These are phyloP conservation scores for Lobophora halterata DNA, from an alignment of 2,888 invertebrate genomes.

Conservation along the genomic window DNA sequence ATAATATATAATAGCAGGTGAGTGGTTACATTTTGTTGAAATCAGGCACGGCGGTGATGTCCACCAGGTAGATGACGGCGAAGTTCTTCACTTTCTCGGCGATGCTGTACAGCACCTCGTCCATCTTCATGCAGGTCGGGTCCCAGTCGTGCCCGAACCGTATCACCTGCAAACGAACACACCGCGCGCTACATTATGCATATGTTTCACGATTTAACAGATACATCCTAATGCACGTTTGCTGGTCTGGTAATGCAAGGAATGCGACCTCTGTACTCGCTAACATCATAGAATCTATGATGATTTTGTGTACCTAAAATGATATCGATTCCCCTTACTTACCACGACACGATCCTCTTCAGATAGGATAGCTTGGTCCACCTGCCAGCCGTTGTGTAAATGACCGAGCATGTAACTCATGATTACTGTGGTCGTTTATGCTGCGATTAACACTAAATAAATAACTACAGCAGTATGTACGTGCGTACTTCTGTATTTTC, in stretches of 20 bases:
- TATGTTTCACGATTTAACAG: no score
- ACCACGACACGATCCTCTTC: conserved; percentile 99
- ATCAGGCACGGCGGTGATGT: conserved; percentile 98
- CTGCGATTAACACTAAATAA: no score
- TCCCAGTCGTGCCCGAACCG: conserved; percentile 99
- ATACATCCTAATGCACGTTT: no score
- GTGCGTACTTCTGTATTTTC: no score
- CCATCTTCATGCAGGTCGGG: conserved; percentile 99
- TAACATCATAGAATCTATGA: no score
- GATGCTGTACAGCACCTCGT: conserved; percentile 97
- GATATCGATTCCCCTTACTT: conserved; percentile 54
- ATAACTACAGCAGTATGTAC: no score
- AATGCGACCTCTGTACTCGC: no score
- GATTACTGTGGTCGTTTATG: no score
- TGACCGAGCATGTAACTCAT: conserved; percentile 99
- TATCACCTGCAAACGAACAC: conserved; percentile 86
- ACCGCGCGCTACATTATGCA: no score
- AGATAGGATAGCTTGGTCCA: conserved; percentile 98
- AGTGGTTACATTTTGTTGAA: conserved; percentile 97
- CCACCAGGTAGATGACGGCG: conserved; percentile 98
- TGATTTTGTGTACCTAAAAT: no score
- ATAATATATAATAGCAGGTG: not conserved
- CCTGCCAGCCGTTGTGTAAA: conserved; percentile 99
- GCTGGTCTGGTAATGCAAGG: no score
- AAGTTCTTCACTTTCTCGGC: conserved; percentile 99